Percentiles rank a stretch among this genome's conserved stretches.
Conservation (phyloP, 2,113 vertebrate genomes). For the Aptenodytes forsteri region DNA sequence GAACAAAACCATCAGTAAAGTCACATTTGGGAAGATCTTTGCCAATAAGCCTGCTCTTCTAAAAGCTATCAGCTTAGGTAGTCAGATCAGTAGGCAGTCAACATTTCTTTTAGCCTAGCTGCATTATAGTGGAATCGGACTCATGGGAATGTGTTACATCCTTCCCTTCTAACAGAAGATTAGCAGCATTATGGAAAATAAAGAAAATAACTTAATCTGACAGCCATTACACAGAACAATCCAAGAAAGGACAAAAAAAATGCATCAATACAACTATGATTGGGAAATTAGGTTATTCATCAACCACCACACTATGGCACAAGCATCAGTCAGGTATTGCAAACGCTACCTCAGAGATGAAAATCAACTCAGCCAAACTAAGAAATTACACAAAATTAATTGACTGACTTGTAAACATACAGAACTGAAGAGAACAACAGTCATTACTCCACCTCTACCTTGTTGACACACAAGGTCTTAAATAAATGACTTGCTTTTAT, state of each 20-base stretch:
- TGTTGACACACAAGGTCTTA: neutral
- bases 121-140: fast-evolving
- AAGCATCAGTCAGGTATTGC: neutral
- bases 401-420: neutral
- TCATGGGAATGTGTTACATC: fast-evolving
- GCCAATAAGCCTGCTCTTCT: neutral
- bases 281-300: neutral
- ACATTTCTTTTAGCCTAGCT: neutral
- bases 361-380: neutral
- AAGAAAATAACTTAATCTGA: neutral
- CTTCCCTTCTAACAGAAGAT: neutral
- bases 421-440: neutral
- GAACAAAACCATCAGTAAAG: neutral
- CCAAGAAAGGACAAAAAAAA: neutral
- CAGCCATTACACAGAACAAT: neutral
- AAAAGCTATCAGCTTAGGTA: neutral
- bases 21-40: neutral
- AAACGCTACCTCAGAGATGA: neutral
- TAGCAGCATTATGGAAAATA: neutral
- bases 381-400: neutral
- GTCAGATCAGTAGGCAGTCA: neutral
- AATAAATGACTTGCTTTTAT: neutral
- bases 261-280: fast-evolving
- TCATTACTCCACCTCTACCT: neutral
- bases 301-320: neutral